Conservation (phyloP, 2,797 vertebrate species). For the Lutjanus argentimaculatus region DNA sequence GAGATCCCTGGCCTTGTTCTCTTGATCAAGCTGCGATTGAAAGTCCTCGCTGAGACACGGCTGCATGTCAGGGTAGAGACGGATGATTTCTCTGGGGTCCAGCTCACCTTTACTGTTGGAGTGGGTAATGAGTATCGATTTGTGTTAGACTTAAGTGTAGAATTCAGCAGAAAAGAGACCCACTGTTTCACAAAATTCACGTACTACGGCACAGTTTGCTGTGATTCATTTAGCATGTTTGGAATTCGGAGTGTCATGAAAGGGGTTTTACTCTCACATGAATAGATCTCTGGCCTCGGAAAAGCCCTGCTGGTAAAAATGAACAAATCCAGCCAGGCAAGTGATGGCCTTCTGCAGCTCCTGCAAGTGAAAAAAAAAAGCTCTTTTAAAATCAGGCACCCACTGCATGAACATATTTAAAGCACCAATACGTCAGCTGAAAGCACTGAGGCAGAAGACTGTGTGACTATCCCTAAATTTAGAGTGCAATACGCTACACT, state of each 20-base stretch:
- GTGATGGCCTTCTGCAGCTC: slow-evolving; percentile 74
- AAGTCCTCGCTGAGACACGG: slow-evolving; percentile 60
- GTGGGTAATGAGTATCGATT: slow-evolving; percentile 41
- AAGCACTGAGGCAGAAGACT: slow-evolving; percentile 19
- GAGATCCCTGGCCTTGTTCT: slow-evolving; percentile 68
- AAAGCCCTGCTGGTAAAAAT: slow-evolving; percentile 82
- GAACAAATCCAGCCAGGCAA: slow-evolving; percentile 79
- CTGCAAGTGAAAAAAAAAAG: slow-evolving; percentile 57
- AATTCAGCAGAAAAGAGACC: slow-evolving; percentile 7
- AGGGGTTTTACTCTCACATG: slow-evolving; percentile 74
- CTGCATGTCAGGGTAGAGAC: slow-evolving; percentile 73
- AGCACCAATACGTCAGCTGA: slow-evolving; percentile 1
- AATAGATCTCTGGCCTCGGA: slow-evolving; percentile 80
- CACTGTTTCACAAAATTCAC: slow-evolving; percentile 13
- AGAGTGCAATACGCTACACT: neutral
- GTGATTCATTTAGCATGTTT: slow-evolving; percentile 16
- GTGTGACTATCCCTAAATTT: slow-evolving; percentile 15
- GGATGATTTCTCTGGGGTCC: slow-evolving; percentile 84
- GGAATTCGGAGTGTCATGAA: slow-evolving; percentile 8
- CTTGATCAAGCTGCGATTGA: slow-evolving; percentile 57
- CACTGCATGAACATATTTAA: slow-evolving; percentile 28
- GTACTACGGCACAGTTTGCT: slow-evolving; percentile 1
- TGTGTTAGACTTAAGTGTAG: slow-evolving; percentile 23
- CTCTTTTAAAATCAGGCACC: slow-evolving; percentile 20
- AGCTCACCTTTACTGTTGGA: slow-evolving; percentile 78